Base-by-base conservation (phyloP, 2,113 vertebrate genomes). In the Dromaius novaehollandiae region DNA sequence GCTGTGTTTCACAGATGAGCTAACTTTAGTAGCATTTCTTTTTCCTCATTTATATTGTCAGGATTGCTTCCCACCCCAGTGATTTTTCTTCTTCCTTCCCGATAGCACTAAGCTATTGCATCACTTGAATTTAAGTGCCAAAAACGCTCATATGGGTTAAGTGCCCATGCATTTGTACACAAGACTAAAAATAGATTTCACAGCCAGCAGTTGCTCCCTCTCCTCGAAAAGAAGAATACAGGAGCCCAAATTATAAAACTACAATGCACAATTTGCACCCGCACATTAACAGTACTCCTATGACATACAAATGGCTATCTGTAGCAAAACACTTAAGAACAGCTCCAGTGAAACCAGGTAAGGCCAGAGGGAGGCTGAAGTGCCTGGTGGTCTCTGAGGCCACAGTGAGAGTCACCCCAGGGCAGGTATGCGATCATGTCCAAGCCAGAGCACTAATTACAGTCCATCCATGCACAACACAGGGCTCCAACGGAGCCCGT, bases 121-220 rank as follows among this genome's bases (percentile, higher is more conserved):
- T 38, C 51, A 28, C 0, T 0, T 11, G 10, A 19, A 28, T 9
- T 0, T 6, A 61, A 61, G 51, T 11, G 51, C 40, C 28, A 66
- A 66, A 78, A 4, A 38, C 26, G 6, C 44, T 60, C 32, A 3
- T 3, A 13, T 3, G 65, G 42, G 51, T 7, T 13, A 84, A 14
- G 2, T 65, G 26, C 32, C 20, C 0, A 4, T 25, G 24, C 51
- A 26, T 21, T 51, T 8, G 21, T 17, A 34, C 53, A 63, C 56
- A 50, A 46, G 42, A n/a, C 34, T n/a, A 48, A 63, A 58, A 61
- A 55, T 7, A 34, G 28, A 42, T 55, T 75, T 55, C 63, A 38
- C 51, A 61, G 40, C 15, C 21, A 56, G n/a, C 32, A 46, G n/a
- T 16, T 63, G 17, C 46, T 56, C 66, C 44, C 28, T n/a, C 34